Percentiles rank a stretch among this genome's conserved stretches.
Evolutionary conservation across 1,140 invertebrate genomes (phyloP).

Genomic region (Panagrolaimus sp.): DNA sequence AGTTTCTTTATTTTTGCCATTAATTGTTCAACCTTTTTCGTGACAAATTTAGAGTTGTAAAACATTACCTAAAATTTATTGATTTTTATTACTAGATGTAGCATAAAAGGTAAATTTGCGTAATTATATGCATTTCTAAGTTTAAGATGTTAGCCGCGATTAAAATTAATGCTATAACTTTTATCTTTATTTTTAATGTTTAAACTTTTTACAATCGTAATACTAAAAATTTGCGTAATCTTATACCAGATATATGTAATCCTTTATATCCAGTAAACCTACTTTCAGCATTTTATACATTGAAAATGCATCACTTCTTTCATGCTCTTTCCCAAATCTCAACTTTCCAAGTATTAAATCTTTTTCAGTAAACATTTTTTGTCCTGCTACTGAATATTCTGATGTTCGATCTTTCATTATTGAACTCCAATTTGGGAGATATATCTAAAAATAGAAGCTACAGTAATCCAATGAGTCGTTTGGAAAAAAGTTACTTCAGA

Average conservation of each 20-base stretch:
- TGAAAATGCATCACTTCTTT: neutral
- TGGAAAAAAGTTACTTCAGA: conserved; percentile 15
- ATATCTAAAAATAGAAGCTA: conserved; percentile 2
- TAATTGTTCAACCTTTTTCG: conserved; percentile 54
- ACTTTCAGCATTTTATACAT: neutral
- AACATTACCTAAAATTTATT: conserved; percentile 11
- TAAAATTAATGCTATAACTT: no score
- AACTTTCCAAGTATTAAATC: conserved; percentile 18
- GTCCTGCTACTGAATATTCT: conserved; percentile 26
- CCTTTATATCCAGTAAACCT: no score
- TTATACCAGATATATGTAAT: no score
- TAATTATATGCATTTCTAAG: no score
- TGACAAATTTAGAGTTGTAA: conserved; percentile 56
- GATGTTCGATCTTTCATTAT: conserved; percentile 13
- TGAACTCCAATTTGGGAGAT: conserved; percentile 22
- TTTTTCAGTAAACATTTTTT: conserved; percentile 21
- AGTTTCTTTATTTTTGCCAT: conserved; percentile 25
- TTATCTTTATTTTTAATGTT: no score
- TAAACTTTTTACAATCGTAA: no score
- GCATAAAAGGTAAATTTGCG: no score
- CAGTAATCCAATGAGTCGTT: no score
- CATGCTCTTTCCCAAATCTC: conserved; percentile 14
- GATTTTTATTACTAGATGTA: no score
- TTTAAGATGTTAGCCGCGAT: no score
- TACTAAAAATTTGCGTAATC: no score